phyloP scores from a whole-genome alignment of 2,797 vertebrate species.

The Myotis pilosus region DNA sequence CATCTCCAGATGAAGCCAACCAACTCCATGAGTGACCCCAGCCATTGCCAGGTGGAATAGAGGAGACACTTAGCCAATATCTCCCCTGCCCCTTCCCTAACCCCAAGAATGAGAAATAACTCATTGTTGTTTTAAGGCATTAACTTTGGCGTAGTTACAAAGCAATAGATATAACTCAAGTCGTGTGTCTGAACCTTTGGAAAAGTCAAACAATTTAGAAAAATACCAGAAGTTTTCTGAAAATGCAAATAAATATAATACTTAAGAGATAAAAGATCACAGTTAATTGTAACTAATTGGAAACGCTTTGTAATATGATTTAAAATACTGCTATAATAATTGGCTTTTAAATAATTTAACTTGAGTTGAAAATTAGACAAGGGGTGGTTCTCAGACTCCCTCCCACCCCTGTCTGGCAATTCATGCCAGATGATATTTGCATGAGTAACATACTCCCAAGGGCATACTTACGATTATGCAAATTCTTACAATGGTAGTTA shows the following conservation, averaged over 20 bases:
- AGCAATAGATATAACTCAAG: background rate
- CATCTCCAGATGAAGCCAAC: background rate
- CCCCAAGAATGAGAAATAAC: background rate
- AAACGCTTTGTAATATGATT: background rate
- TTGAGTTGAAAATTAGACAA: conserved; percentile 8
- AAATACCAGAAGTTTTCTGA: background rate
- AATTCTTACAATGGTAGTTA: background rate
- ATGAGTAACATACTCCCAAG: background rate
- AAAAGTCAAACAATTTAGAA: background rate
- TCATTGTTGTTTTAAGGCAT: background rate
- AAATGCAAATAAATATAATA: background rate
- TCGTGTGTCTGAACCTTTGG: background rate
- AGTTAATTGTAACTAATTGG: background rate
- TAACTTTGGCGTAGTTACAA: background rate
- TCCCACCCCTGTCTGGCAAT: background rate
- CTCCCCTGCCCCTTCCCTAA: background rate
- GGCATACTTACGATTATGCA: background rate
- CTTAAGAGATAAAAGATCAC: conserved; percentile 9
- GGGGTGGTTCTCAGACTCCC: background rate
- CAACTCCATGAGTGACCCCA: background rate
- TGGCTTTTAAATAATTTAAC: background rate
- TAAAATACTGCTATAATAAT: background rate
- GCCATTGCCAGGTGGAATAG: no score
- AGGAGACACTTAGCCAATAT: background rate
- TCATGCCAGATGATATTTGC: background rate